phyloP scores from a whole-genome alignment of 2,888 invertebrate species.

The Nowickia ferox region DNA sequence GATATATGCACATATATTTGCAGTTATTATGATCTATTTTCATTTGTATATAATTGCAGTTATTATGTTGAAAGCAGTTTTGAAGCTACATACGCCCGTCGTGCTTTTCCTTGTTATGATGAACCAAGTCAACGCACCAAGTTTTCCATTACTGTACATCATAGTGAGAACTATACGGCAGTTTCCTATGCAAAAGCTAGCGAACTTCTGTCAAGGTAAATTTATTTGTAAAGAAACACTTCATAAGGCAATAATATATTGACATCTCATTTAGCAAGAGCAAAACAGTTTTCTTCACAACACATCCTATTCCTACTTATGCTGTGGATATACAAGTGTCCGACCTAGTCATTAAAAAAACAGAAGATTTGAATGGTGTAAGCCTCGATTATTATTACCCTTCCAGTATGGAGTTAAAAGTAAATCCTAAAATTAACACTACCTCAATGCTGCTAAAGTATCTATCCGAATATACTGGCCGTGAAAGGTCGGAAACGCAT shows the following conservation, averaged over 20 bases:
- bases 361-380: conserved; percentile 75
- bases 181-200: conserved; percentile 82
- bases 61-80: background rate
- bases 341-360: conserved; percentile 81
- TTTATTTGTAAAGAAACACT: background rate
- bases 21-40: no score
- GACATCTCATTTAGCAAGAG: conserved; percentile 26
- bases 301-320: conserved; percentile 89
- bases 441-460: conserved; percentile 85
- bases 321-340: conserved; percentile 91
- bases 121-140: background rate
- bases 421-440: conserved; percentile 89
- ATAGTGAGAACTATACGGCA: conserved; percentile 77
- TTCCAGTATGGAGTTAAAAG: conserved; percentile 83
- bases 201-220: conserved; percentile 60
- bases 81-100: background rate
- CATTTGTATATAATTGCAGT: conserved; percentile 44
- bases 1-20: no score
- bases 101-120: conserved; percentile 11
- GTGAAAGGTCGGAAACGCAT: conserved; percentile 92
- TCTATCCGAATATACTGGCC: conserved; percentile 88
- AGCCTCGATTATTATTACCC: conserved; percentile 80
- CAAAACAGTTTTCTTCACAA: conserved; percentile 81
- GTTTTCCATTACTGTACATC: conserved; percentile 76
- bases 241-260: background rate